Base-by-base conservation (phyloP, 2,113 vertebrate species). In the Rhipidura dahli region DNA sequence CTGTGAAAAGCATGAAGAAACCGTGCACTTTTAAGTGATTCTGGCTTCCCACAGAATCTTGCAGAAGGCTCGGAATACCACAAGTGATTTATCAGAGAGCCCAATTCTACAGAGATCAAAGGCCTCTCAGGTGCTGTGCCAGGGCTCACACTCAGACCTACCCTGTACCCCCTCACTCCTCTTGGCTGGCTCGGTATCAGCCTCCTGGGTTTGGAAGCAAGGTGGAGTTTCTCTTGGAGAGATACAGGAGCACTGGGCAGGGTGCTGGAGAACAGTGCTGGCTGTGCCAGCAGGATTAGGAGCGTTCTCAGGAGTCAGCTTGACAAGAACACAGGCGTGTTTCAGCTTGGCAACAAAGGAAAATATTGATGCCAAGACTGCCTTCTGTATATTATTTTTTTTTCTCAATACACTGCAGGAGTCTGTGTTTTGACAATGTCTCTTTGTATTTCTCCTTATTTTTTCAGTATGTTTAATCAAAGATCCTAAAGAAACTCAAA, bases 301-400 rank as follows among this genome's bases (percentile, higher is more conserved):
- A 70, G n/a, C 16, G 31, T 57, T 88, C 71, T 94, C 79, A 75
- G 84, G 84, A 95, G 68, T 57, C 87, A 50, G 72, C 80, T 49
- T 92, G 92, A 95, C 88, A 84, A 65, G 80, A 92, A 86, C 66
- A 72, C 2, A 16, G 87, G 40, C 2, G 2, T 50, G 72, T 63
- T 94, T 95, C 80, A 90, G 61, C 64, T 87, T 93, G 95, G 93
- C 93, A 96, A 82, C 73, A 82, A 69, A 89, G 75, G 39, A 68
- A 18, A 66, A 27, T 79, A 72, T 68, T 75, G 77, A 82, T 87
- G 94, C 90, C 86, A 96, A 82, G 39, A 39, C 31, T 95, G 85
- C 54, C 90, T 92, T 94, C 79, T 93, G 63, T 66, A 19, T 47
- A 14, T 72, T 72, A 42, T 90, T 39, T 71, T 39, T 71, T 80